Base-by-base conservation (phyloP, 2,888 invertebrate species). In the Diplolepis rosae region DNA sequence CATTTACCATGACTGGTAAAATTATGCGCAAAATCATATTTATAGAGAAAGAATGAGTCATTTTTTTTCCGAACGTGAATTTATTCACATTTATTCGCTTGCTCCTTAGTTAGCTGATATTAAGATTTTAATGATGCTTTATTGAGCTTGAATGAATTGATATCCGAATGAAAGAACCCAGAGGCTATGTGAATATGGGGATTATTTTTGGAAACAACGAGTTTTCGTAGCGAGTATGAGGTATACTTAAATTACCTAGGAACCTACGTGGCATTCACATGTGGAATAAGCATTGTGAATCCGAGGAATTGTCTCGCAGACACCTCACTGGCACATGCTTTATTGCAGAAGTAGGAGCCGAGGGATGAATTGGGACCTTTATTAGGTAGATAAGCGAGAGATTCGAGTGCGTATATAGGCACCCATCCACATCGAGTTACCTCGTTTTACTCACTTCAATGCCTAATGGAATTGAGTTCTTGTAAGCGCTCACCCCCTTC, bases 381-480 rank as follows among this genome's bases (percentile, higher is more conserved):
- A 84, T 84, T 84, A 84, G 84, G 84, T 80, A 84, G 84, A 84
- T 84, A 84, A 84, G 83, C 84, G 84, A 83, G 56, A 56, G 84
- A 83, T 84, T 84, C 82, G 84, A 81, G 79, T 76, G 74, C 71
- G 69, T 83, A 83, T 82, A 83, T 82, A 78, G 80, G 76, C 81
- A 82, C 80, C 83, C 81, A 83, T 83, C 80, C 80, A 78, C 82
- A 78, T 72, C 73, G 76, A 81, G 79, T 81, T 80, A 79, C 78
- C 83, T 83, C 84, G 83, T 84, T 84, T 84, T 84, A 84, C 81
- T 84, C 84, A 84, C 83, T 83, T 84, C 83, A 84, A 84, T 83
- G 84, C 84, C 83, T 84, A 84, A 84, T 84, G 84, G 84, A 84
- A 84, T 84, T 84, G 84, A 83, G 83, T 84, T 84, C 83, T 84